These are phyloP conservation scores for Nettapus auritus DNA, from an alignment of 2,113 vertebrate genomes.

Conservation along the genomic window DNA sequence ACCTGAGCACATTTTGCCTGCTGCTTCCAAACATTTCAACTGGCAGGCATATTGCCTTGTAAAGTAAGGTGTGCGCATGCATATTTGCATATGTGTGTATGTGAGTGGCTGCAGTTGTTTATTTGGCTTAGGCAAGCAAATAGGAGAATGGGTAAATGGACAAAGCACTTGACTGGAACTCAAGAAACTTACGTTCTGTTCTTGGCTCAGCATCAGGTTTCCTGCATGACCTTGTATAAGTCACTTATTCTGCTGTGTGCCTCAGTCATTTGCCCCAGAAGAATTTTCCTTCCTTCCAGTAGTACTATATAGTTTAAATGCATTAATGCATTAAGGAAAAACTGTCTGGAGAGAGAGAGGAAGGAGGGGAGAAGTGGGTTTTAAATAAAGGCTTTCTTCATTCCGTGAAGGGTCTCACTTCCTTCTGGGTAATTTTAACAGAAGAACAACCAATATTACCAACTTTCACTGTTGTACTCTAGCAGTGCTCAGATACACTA, in stretches of 20 bases:
- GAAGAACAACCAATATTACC: slow-evolving; percentile 19
- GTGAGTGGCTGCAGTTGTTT: neutral
- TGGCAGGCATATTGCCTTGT: neutral
- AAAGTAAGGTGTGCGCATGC: neutral
- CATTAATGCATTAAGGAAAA: neutral
- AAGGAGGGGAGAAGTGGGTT: neutral
- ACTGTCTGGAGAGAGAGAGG: neutral
- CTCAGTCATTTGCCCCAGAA: neutral
- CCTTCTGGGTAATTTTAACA: slow-evolving; percentile 11
- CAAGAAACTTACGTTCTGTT: slow-evolving; percentile 57
- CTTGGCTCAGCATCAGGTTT: slow-evolving; percentile 48
- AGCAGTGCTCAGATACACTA: neutral
- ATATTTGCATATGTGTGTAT: rapidly evolving
- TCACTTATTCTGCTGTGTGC: slow-evolving; percentile 34
- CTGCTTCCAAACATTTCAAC: neutral
- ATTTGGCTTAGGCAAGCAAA: slow-evolving; percentile 17
- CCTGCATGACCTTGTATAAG: slow-evolving; percentile 65
- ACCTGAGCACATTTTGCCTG: rapidly evolving
- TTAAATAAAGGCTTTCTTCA: slow-evolving; percentile 34
- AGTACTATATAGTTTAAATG: neutral
- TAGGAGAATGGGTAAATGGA: slow-evolving; percentile 40
- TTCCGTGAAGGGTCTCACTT: neutral
- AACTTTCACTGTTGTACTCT: neutral
- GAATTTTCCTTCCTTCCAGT: slow-evolving; percentile 37
- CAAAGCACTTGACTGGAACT: slow-evolving; percentile 48